Base-by-base conservation (phyloP, 1,140 invertebrate species). In the Whitmania pigra region DNA sequence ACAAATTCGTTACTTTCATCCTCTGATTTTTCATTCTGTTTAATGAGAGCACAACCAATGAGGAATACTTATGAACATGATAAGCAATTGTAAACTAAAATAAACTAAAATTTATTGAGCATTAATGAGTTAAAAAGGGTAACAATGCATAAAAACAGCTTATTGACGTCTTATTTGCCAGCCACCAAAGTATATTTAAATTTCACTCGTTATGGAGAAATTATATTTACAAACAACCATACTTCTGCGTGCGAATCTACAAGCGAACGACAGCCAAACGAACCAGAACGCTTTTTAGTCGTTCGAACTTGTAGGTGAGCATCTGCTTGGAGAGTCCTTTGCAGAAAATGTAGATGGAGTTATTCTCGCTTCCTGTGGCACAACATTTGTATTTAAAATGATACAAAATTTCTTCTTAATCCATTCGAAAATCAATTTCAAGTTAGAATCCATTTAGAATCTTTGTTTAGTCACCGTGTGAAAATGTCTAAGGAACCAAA, bases 1-100 rank as follows among this genome's bases (percentile, higher is more conserved):
- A 97, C 92, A 85, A 96, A 96, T 83, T 96, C 93, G 78, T 89
- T 91, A 0, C 89, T 86, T 81, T 94, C 92, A 78, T 91, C 92
- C 72, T 88, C 90, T 78, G 85, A 87, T 74, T 87, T 86, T 22
- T 84, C 79, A 75, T 89, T 88, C 71, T 90, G 88, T 80, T 93
- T 72, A 31, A 78, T 49, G 13, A 49, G 15, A 49, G 13, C 9
- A 49, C 43, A 17, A 49, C 13, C 0, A 49, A 49, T 49, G 5
- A 11, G 13, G 43, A 49, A 49, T 49, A 49, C 15, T 17, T 17
- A 49, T 4, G 43, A 49, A 15, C 43, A 11, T 49, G 5, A 49
- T 7, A 49, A 49, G 13, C 13, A 49, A 49, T 49, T 49, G 43
- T n/a, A n/a, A n/a, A n/a, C 11, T 13, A 17, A 49, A 49, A n/a